phyloP scores from a whole-genome alignment of 2,888 invertebrate genomes.

The Lasioglossum villosulum region DNA sequence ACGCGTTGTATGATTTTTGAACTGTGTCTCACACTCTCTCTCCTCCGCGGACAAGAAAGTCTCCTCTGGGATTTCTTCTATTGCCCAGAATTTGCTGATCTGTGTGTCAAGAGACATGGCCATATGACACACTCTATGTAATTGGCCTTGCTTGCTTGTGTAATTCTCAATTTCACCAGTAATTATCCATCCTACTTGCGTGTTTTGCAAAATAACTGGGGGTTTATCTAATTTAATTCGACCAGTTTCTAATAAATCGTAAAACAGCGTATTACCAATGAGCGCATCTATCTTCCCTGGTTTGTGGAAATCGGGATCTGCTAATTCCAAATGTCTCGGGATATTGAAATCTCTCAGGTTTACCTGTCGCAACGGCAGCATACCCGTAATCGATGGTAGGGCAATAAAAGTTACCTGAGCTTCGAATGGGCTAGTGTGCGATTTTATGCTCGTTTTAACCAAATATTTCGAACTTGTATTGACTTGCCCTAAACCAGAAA shows the following conservation, averaged over 20 bases:
- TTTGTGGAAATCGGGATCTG: conserved; percentile 14
- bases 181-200: conserved; percentile 22
- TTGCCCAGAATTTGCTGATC: conserved; percentile 3
- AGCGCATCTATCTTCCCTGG: conserved; percentile 20
- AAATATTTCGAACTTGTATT: neutral
- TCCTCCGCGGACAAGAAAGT: neutral
- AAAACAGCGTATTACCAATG: conserved; percentile 22
- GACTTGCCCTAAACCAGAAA: neutral
- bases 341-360: neutral
- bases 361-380: neutral
- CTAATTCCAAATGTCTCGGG: conserved; percentile 7
- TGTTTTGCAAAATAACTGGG: conserved; percentile 10
- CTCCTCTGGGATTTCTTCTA: conserved; percentile 9
- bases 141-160: no score
- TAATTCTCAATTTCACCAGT: neutral
- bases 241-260: neutral
- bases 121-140: neutral
- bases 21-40: neutral
- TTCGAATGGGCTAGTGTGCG: neutral
- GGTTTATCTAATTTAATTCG: neutral
- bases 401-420: no score
- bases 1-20: neutral
- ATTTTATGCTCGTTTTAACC: neutral
- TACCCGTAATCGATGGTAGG: neutral
- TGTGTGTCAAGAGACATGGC: neutral